Base-by-base conservation (phyloP, 2,888 invertebrate genomes). In the Norana najaformis region DNA sequence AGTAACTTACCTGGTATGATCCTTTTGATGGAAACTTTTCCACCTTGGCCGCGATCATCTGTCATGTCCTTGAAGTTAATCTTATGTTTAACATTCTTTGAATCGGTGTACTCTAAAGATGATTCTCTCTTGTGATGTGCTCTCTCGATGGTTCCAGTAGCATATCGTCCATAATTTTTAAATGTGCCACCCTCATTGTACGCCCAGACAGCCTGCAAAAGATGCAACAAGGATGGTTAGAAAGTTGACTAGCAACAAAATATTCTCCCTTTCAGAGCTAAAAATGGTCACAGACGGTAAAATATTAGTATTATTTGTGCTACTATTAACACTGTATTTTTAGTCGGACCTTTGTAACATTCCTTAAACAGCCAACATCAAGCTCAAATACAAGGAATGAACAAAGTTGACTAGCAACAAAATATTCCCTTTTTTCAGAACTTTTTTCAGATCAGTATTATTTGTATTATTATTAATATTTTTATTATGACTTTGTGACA, bases 111-210 rank as follows among this genome's bases (percentile, higher is more conserved):
- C 4, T 85, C 85, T 23, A 36, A 18, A 35, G 16, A 6, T 23
- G 18, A 6, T 37, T 85, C 14, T 85, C 85, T 85, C 13, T 37
- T 30, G 85, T 85, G 85, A 85, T 85, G 30, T 85, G 5, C 85
- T 36, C 35, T 85, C 85, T 85, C 85, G 35, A 85, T 85, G 37
- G 85, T 85, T 36, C 85, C 85, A 85, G 18, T 85, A 23, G 85
- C 85, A 85, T 85, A 85, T 20, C 0, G 0, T 35, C 85, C 85
- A 85, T 85, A 85, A 2, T 36, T 35, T 37, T 85, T 85, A 35
- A 18, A 85, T 85, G 85, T 36, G 23, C 85, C 85, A 37, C 85
- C 85, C 11, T 85, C 85, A 8, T 36, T 11, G 36, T 85, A 85
- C 36, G 34, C 35, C 85, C 85, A 85, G 35, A 36, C 35, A 85